phyloP scores from a whole-genome alignment of 1,140 invertebrate species.

The Saxidomus purpurata region DNA sequence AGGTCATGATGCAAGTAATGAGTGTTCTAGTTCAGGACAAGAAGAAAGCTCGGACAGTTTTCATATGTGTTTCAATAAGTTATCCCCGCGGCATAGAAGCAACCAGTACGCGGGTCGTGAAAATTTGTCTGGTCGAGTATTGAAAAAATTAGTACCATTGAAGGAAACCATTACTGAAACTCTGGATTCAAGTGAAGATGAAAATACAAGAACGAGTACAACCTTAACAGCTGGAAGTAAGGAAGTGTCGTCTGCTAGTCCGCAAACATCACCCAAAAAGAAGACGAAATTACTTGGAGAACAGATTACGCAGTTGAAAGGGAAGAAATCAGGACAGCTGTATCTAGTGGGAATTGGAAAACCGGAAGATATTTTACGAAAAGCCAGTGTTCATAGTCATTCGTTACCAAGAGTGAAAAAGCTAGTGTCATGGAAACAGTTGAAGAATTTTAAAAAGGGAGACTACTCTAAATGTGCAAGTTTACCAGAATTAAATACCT shows the following conservation, averaged over 20 bases:
- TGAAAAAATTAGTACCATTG: constrained; percentile 54
- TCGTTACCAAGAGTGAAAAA: constrained; percentile 51
- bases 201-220: constrained; percentile 54
- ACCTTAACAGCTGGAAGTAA: constrained; percentile 62
- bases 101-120: constrained; percentile 58
- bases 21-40: constrained; percentile 67
- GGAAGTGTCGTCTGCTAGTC: constrained; percentile 33
- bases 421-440: constrained; percentile 76
- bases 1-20: constrained; percentile 68
- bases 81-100: constrained; percentile 38
- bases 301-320: constrained; percentile 33
- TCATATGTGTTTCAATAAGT: constrained; percentile 77
- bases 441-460: constrained; percentile 78
- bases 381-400: constrained; percentile 61
- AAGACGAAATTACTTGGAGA: not conserved
- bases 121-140: constrained; percentile 32
- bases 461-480: constrained; percentile 75
- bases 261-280: constrained; percentile 10
- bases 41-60: constrained; percentile 83
- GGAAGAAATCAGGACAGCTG: constrained; percentile 42
- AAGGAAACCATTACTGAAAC: constrained; percentile 52
- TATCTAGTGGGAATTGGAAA: constrained; percentile 64
- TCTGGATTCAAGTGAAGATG: constrained; percentile 54
- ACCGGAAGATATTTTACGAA: constrained; percentile 55
- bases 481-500: constrained; percentile 80